Base-by-base conservation (phyloP, 2,113 vertebrate species). In the Plestiodon gilberti region DNA sequence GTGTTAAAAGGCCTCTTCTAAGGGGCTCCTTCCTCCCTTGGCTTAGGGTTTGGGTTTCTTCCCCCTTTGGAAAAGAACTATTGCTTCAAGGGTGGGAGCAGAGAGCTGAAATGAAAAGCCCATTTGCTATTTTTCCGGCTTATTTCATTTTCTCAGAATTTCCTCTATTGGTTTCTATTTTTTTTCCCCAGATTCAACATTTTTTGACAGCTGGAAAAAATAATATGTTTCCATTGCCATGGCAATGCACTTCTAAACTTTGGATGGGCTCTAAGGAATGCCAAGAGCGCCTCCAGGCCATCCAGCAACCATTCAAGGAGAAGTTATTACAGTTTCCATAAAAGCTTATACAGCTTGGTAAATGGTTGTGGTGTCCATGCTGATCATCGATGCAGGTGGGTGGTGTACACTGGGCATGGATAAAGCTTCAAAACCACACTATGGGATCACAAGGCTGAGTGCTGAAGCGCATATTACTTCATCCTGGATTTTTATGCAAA, bases 121-220 rank as follows among this genome's bases (percentile, higher is more conserved):
- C 0, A 33, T 90, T 84, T 90, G 78, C 90, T 91, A 89, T 81
- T 78, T 92, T 93, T 91, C 89, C 4, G 0, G 71, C 88, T 96
- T 93, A 95, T 93, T 96, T 96, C 83, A 95, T 92, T 92, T 95
- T 94, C 94, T 96, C 95, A 96, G 95, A 94, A 96, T 96, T 96
- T 96, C 92, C 96, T 96, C 84, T 71, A 5, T 90, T 85, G 84
- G 79, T 91, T 91, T 88, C 14, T 1, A 88, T 84, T 80, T 65
- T 90, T 17, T 9, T 14, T 89, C 76, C 82, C 70, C 73, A 83
- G 88, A 89, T 89, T 89, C 92, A 86, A 88, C 82, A 64, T 76
- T 38, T 83, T 90, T 75, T 74, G 40, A 83, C 86, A 91, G 89
- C 71, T 95, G 95, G 95, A 94, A 94, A 88, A 95, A 94, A 91